Evolutionary conservation across 1,140 invertebrate genomes (phyloP).

Genomic region (Tenebrio molitor): DNA sequence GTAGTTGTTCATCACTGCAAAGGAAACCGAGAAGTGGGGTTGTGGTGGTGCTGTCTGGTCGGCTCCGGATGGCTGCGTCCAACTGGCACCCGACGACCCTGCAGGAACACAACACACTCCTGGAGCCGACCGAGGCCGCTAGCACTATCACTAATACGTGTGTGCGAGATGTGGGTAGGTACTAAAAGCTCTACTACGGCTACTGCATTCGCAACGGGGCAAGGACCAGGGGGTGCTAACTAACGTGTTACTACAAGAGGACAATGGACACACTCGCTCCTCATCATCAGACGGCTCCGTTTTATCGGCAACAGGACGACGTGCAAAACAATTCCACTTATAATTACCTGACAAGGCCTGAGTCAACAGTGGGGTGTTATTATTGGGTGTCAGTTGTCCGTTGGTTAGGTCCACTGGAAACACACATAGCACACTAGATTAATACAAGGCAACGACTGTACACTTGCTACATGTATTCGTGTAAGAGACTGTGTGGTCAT

Average conservation of each 20-base stretch:
- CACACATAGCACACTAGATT: constrained; percentile 69
- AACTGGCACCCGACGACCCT: constrained; percentile 61
- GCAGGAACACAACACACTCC: constrained; percentile 57
- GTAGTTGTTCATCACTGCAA: constrained; percentile 96
- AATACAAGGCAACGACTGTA: constrained; percentile 46
- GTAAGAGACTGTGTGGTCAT: constrained; percentile 51
- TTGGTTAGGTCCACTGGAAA: constrained; percentile 95
- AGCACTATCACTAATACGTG: constrained; percentile 6
- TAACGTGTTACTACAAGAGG: no score
- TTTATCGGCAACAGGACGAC: constrained; percentile 23
- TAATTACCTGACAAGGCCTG: constrained; percentile 92
- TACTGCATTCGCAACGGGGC: no score
- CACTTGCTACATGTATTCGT: constrained; percentile 53
- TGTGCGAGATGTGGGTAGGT: not conserved
- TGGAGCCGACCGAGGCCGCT: constrained; percentile 61
- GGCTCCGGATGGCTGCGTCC: constrained; percentile 60
- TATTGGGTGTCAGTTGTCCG: constrained; percentile 93
- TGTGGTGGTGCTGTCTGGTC: constrained; percentile 58
- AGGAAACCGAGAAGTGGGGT: constrained; percentile 62
- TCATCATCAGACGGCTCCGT: constrained; percentile 37
- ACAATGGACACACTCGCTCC: constrained; percentile 34
- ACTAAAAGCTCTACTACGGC: not conserved
- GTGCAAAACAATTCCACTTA: constrained; percentile 53
- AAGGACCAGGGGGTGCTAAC: no score
- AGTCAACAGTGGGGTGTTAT: constrained; percentile 93